Evolutionary conservation across 53 echinoderm and acorn worm genomes (phyloP), one percentile per base, ranked within the genome.

Genomic region (Zoroaster sp.): DNA sequence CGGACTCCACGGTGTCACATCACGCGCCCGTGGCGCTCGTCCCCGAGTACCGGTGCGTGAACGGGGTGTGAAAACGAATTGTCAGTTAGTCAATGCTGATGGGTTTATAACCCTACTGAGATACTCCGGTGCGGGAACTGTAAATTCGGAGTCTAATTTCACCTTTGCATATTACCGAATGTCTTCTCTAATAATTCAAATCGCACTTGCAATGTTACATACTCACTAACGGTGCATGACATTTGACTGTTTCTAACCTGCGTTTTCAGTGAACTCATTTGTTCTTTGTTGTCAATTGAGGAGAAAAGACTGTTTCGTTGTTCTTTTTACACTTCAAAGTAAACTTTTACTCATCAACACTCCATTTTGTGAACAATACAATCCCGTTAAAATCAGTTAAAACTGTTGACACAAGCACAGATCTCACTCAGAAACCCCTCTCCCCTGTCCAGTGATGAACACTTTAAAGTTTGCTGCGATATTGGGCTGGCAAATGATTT

Each of bases 61-160:
- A 65, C 81, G 35, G 44, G 81, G 42, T 42, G 53, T 81, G 81
- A 66, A 40, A 38, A 5, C 13, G 10, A 67, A 23, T 65, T 39
- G 39, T 54, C 81, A 67, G 66, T 78, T 78, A 81, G 66, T 41
- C 35, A 3, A 25, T 44, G 25, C 63, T 59, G 85, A 44, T 85
- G 49, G 6, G 28, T n/a, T 33, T 25, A 35, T 49, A 31, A 46
- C 85, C 85, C 79, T 70, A 42, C 71, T 20, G 85, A 68, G 85
- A 69, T 20, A 85, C 85, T 70, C 69, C 85, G 39, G 85, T 18
- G 71, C 51, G 31, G 10, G 36, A 70, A 20, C 85, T 71, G 66
- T 85, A 85, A 85, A 85, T 70, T 85, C 14, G 72, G 85, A 49
- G 20, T 85, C 85, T 21, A 5, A 35, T 85, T 85, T 85, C 85